Percentiles rank a stretch among this genome's conserved stretches.
phyloP scores from a whole-genome alignment of 2,113 vertebrate genomes.

The Paramormyrops kingsleyae region DNA sequence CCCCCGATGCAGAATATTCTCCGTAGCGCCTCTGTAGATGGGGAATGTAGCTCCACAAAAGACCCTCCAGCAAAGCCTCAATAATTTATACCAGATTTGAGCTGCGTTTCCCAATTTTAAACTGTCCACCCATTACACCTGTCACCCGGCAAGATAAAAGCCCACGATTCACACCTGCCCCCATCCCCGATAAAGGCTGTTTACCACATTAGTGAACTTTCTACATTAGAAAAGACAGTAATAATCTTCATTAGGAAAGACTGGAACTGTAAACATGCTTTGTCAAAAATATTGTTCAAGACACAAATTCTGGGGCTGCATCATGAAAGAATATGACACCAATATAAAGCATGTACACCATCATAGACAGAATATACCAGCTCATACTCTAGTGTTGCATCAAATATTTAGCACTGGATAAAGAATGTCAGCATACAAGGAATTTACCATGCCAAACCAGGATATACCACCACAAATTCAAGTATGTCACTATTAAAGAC shows the following conservation, averaged over 20 bases:
- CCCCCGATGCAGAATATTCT: background rate
- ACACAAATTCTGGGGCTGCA: background rate
- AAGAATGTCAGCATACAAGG: background rate
- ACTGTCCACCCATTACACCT: conserved; percentile 16
- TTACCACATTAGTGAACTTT: background rate
- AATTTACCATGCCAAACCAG: background rate
- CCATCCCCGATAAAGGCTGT: background rate
- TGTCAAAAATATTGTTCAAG: background rate
- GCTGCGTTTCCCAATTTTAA: conserved; percentile 16
- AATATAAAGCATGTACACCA: background rate
- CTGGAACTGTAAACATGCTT: background rate
- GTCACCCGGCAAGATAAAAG: background rate
- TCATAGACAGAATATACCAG: background rate
- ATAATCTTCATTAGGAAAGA: background rate
- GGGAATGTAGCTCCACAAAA: background rate
- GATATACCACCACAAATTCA: background rate
- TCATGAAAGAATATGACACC: background rate
- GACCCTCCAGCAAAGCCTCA: conserved; percentile 5
- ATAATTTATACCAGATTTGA: conserved; percentile 26
- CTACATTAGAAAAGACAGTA: background rate
- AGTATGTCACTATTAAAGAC: background rate
- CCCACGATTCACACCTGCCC: background rate
- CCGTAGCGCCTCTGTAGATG: background rate
- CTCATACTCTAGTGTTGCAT: background rate
- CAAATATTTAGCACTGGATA: background rate